Base-by-base conservation (phyloP, 2,888 invertebrate species). In the Ophonus ardosiacus region DNA sequence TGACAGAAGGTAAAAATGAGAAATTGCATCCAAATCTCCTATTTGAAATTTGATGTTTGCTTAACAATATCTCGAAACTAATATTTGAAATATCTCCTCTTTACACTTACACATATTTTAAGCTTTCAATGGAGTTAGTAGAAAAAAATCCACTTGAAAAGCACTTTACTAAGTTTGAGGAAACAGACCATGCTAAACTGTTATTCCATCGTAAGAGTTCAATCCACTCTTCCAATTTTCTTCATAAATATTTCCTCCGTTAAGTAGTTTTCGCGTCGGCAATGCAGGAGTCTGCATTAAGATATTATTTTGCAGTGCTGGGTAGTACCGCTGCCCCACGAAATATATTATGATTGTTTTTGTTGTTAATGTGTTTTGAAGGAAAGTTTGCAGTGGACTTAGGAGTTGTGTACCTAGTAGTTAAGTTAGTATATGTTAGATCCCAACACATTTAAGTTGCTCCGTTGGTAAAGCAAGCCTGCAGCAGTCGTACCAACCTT, bases 341-440 rank as follows among this genome's bases (percentile, higher is more conserved):
- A 78, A 78, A 78, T 78, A 78, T 78, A 78, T 78, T 78, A 78
- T 78, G 18, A 78, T 78, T 78, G 78, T 78, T 78, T 78, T 78
- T 78, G 56, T 78, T 57, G 78, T 78, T 78, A 78, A 78, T 78
- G 78, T 78, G 57, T 78, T 78, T 57, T 78, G 31, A 78, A 78
- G 24, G 57, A 57, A 78, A 78, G 78, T 78, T 78, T 78, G 56
- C 57, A 78, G 24, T 78, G 78, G 78, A 78, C 78, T 78, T 78
- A 78, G 56, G 56, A 78, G 24, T 78, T 78, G 57, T 78, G 31
- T 57, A 57, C 57, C 15, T 21, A 78, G 57, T 57, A 57, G 78
- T 57, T 78, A 78, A 78, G 78, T 78, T 78, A 74, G 78, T 78
- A 21, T 76, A 76, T 43, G 57, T 57, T 57, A 24, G 21, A 57